A percentile compares a stretch with the other conserved stretches of the same genome.
These are phyloP conservation scores for Hyaena hyaena DNA, from an alignment of 2,113 vertebrate species.

Conservation along the genomic window DNA sequence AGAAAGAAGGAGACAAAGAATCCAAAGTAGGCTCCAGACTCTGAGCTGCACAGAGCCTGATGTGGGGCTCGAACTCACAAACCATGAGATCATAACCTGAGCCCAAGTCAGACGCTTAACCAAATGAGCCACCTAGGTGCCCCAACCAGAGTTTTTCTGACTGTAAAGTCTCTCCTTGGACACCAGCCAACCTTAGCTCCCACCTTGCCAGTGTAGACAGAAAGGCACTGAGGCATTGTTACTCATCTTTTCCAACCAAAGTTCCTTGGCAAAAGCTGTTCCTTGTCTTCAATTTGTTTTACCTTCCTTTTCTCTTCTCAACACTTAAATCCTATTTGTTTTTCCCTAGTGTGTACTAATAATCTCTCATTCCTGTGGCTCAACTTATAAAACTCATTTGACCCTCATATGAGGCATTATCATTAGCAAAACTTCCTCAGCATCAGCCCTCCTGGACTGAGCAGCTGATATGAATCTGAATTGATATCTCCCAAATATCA, in stretches of 20 bases:
- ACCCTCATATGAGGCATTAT: neutral
- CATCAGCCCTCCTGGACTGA: neutral
- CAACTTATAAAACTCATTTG: neutral
- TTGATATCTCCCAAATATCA: neutral
- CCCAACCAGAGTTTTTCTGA: neutral
- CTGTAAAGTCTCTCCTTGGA: neutral
- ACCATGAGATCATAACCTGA: no score
- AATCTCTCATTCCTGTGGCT: neutral
- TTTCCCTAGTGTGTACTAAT: neutral
- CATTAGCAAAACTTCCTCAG: neutral
- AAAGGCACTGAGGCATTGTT: neutral
- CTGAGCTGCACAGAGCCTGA: no score
- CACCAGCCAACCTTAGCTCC: neutral
- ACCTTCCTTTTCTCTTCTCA: neutral
- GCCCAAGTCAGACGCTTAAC: no score
- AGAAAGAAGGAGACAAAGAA: no score
- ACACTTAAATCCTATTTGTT: neutral
- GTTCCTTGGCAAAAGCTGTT: neutral
- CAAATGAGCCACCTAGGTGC: no score
- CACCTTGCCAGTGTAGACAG: neutral
- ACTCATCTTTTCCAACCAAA: neutral
- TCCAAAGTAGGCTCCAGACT: no score
- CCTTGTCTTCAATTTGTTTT: neutral
- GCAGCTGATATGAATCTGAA: slow-evolving; percentile 6
- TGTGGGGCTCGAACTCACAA: no score